Base-by-base conservation (phyloP, 1,140 invertebrate species). In the Drosophila kohkoa region DNA sequence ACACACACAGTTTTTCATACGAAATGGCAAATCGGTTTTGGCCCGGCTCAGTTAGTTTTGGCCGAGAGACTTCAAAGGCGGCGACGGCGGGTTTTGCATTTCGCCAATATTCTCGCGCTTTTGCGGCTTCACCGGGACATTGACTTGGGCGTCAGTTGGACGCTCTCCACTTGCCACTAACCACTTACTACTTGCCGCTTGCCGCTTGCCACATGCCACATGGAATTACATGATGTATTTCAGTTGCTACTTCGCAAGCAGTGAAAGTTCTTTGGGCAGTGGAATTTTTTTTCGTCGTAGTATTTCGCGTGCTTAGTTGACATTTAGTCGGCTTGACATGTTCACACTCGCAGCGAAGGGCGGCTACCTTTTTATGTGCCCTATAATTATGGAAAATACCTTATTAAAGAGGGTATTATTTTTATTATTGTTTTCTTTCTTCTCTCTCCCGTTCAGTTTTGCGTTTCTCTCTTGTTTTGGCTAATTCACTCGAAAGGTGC, bases 31-130 rank as follows among this genome's bases (percentile, higher is more conserved):
- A 89, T 89, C 87, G 83, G 51, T 86, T 67, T 78, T 73, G 54
- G 65, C 75, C 46, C 63, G 45, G 41, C 69, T 72, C 59, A 73
- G 68, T 62, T 52, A 52, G 20, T 46, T 77, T 72, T 77, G 75
- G 75, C 65, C 87, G 60, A 77, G 85, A 89, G 85, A 88, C 85
- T 72, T 88, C 85, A 88, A 88, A 88, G 35, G 35, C 35, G 35
- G 32, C 32, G 7, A 85, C 85, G 7, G 83, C 85, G 80, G 83
- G 83, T 75, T 88, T 89, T 85, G 64, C 75, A 81, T 79, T 89
- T 82, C 79, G 75, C 71, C 82, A 86, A 86, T 86, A 86, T 87
- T 87, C 82, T 89, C 86, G 85, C 85, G 86, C 86, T 89, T 89
- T 79, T 89, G 86, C 45, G 85, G 85, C 85, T 89, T 89, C 49